These are phyloP conservation scores for Mantis religiosa DNA, from an alignment of 2,888 invertebrate genomes.

Conservation along the genomic window DNA sequence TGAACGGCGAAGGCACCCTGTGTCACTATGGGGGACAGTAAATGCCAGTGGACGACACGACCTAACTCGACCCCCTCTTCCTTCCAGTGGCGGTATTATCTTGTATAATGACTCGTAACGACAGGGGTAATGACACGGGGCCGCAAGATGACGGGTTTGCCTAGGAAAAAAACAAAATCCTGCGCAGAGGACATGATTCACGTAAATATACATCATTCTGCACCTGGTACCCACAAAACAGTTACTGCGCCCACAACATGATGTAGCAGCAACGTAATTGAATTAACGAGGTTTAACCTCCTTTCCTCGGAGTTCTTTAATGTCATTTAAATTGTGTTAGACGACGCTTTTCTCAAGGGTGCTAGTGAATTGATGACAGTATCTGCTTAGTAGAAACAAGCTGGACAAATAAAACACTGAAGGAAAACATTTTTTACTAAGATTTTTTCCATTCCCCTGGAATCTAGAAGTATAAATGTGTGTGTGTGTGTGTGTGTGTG, in stretches of 20 bases:
- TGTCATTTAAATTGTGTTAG: too few relatives aligned
- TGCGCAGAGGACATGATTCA: neutral
- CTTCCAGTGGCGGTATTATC: slow-evolving; percentile 15
- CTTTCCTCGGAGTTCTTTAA: neutral
- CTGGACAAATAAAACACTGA: too few relatives aligned
- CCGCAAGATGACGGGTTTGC: slow-evolving; percentile 19
- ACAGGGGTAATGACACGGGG: slow-evolving; percentile 20
- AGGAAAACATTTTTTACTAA: too few relatives aligned
- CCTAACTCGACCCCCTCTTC: slow-evolving; percentile 1
- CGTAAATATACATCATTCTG: neutral
- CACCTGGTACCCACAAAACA: neutral
- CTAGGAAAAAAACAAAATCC: neutral
- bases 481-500: too few relatives aligned
- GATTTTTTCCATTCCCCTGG: too few relatives aligned
- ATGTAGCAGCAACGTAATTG: neutral
- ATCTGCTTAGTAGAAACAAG: too few relatives aligned
- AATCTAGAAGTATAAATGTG: too few relatives aligned
- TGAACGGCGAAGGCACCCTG: neutral
- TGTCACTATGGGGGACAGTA: neutral
- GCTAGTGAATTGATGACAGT: too few relatives aligned
- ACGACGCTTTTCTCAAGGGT: too few relatives aligned
- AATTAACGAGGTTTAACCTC: neutral
- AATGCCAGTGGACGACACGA: slow-evolving; percentile 8
- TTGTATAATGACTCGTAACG: slow-evolving; percentile 29
- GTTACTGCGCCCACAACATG: neutral